Evolutionary conservation across 1,140 invertebrate genomes (phyloP).

Genomic region (Pinna nobilis): DNA sequence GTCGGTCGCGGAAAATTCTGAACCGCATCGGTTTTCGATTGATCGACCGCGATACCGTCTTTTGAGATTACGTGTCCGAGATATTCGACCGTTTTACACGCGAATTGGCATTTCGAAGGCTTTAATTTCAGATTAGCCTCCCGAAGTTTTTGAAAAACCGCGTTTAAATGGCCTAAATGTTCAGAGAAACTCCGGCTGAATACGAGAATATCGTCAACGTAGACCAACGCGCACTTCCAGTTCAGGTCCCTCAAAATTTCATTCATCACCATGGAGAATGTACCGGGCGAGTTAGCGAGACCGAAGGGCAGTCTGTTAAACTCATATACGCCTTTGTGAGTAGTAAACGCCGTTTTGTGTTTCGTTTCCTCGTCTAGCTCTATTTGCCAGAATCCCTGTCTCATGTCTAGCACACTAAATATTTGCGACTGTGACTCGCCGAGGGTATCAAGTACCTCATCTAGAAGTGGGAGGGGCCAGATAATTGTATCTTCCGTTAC

Average conservation of each 20-base stretch:
- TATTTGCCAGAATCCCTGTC: conserved; percentile 43
- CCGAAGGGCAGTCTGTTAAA: conserved; percentile 32
- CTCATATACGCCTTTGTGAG: conserved; percentile 36
- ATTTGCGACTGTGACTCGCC: conserved; percentile 23
- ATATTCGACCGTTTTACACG: conserved; percentile 30
- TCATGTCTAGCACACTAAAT: conserved; percentile 32
- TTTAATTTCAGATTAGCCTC: conserved; percentile 31
- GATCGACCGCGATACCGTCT: conserved; percentile 39
- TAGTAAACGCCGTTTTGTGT: conserved; percentile 48
- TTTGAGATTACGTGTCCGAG: conserved; percentile 37
- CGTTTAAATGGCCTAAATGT: not conserved
- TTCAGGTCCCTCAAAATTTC: conserved; percentile 10
- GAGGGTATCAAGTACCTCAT: conserved; percentile 34
- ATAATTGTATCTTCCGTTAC: conserved; percentile 24
- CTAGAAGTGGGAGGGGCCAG: conserved; percentile 33
- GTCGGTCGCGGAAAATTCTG: conserved; percentile 37
- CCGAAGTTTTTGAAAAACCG: conserved; percentile 1
- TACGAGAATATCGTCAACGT: conserved; percentile 33
- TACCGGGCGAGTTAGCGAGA: conserved; percentile 21
- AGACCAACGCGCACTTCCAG: conserved; percentile 30
- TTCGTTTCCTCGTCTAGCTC: conserved; percentile 20
- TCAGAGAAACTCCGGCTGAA: no score
- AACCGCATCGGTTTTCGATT: conserved; percentile 41
- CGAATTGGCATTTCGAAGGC: conserved; percentile 32
- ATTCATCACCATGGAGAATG: conserved; percentile 15